A percentile compares a stretch with the other conserved stretches of the same genome.
Evolutionary conservation across 2,888 invertebrate genomes (phyloP).

Genomic region (Capitulum mitella): DNA sequence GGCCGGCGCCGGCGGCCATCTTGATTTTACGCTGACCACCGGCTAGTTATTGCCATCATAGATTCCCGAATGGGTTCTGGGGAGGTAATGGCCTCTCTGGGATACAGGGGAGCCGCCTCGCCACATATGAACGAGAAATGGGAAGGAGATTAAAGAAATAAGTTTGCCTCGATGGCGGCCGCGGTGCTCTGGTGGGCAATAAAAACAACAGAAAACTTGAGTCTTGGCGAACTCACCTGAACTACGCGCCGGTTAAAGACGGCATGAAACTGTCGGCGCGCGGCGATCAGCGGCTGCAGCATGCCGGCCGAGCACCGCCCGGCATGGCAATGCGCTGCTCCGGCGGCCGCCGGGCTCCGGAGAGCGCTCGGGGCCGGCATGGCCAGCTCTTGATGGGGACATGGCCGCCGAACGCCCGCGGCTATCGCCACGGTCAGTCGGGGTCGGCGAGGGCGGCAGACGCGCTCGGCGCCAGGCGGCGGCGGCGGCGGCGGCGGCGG

Average conservation of each 20-base stretch:
- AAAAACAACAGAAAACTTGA: conserved; percentile 17
- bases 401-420: not conserved
- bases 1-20: conserved; percentile 2
- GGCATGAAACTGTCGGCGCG: not conserved
- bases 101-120: not conserved
- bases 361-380: not conserved
- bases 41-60: conserved; percentile 23
- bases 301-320: not conserved
- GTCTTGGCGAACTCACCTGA: not conserved
- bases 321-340: not conserved
- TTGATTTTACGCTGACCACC: not conserved
- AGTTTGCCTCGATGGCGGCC: not conserved
- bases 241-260: not conserved
- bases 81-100: conserved; percentile 5
- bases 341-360: no score
- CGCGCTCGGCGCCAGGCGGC: no score
- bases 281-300: not conserved
- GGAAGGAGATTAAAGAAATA: conserved; percentile 18
- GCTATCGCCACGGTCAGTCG: no score
- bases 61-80: not conserved
- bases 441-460: no score
- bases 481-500: no score
- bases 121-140: conserved; percentile 23
- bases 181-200: not conserved
- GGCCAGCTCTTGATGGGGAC: not conserved